Conservation (phyloP, 2,888 invertebrate species). For the Caenorhabditis sp. region DNA sequence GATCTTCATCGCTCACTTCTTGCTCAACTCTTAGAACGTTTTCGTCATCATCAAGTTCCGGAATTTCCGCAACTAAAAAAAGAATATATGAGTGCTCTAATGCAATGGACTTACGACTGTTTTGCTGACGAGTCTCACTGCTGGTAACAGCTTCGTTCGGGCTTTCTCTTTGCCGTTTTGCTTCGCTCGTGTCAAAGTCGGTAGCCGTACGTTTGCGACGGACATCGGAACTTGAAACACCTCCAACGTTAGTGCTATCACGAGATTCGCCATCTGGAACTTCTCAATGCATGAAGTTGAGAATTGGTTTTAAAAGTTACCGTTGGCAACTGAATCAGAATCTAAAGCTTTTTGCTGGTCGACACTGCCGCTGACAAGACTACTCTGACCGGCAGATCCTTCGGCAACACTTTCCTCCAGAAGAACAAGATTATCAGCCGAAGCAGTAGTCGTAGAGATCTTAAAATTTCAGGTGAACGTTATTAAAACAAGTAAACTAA, state of each 20-base stretch:
- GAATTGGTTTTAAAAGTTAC: background rate
- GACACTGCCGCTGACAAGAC: slow-evolving; percentile 62
- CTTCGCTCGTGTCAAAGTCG: slow-evolving; percentile 41
- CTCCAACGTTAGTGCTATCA: slow-evolving; percentile 59
- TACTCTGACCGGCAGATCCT: slow-evolving; percentile 63
- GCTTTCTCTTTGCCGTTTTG: slow-evolving; percentile 66
- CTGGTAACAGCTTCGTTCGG: slow-evolving; percentile 70
- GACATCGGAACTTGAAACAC: slow-evolving; percentile 69
- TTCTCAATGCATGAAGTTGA: background rate
- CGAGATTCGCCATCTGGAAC: slow-evolving; percentile 65
- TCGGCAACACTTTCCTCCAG: slow-evolving; percentile 59
- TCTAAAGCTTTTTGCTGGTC: slow-evolving; percentile 40
- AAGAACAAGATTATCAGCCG: slow-evolving; percentile 31
- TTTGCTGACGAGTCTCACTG: slow-evolving; percentile 58
- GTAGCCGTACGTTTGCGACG: slow-evolving; percentile 63
- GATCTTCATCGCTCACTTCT: slow-evolving; percentile 66
- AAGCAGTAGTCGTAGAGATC: slow-evolving; percentile 16
- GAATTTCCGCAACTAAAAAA: slow-evolving; percentile 59
- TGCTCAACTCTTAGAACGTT: slow-evolving; percentile 51
- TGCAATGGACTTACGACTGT: slow-evolving; percentile 3
- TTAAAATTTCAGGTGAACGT: slow-evolving; percentile 1
- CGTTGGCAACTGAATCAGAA: slow-evolving; percentile 26
- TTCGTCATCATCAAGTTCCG: slow-evolving; percentile 61
- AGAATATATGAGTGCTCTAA: background rate
- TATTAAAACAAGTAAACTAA: no score